Percentiles rank a stretch among this genome's conserved stretches.
Evolutionary conservation across 2,113 vertebrate species (phyloP).

Genomic region (Sinocyclocheilus anshuiensis): DNA sequence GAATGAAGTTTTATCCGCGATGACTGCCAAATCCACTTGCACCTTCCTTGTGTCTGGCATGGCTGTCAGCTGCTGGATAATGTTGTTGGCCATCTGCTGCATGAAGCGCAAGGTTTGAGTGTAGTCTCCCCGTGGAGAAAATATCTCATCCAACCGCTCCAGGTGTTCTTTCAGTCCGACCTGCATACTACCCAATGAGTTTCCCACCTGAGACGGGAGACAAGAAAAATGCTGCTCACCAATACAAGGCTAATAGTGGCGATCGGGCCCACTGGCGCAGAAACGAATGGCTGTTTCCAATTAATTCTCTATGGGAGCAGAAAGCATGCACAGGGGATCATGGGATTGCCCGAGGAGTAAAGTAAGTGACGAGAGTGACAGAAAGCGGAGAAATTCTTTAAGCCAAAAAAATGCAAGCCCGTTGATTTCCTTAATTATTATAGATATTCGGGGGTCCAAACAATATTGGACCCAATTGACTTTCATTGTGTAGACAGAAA

Average conservation of each 20-base stretch:
- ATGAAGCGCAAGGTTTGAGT: slow-evolving; percentile 83
- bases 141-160: slow-evolving; percentile 84
- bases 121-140: slow-evolving; percentile 80
- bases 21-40: slow-evolving; percentile 72
- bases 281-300: neutral
- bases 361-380: neutral
- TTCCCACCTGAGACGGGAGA: slow-evolving; percentile 73
- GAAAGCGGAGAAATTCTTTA: neutral
- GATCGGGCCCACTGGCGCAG: neutral
- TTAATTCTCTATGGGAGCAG: neutral
- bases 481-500: too few relatives aligned
- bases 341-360: neutral
- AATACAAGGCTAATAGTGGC: neutral
- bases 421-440: neutral
- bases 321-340: neutral
- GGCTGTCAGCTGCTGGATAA: slow-evolving; percentile 81
- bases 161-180: slow-evolving; percentile 83
- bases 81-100: slow-evolving; percentile 81
- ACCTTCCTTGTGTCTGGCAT: slow-evolving; percentile 78
- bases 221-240: accelerated
- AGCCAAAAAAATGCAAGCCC: too few relatives aligned
- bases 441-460: neutral
- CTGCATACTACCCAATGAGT: slow-evolving; percentile 76
- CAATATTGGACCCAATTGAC: neutral
- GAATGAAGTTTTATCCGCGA: slow-evolving; percentile 71